Base-by-base conservation (phyloP, 2,888 invertebrate species). In the Lepidocyrtoides sp. region DNA sequence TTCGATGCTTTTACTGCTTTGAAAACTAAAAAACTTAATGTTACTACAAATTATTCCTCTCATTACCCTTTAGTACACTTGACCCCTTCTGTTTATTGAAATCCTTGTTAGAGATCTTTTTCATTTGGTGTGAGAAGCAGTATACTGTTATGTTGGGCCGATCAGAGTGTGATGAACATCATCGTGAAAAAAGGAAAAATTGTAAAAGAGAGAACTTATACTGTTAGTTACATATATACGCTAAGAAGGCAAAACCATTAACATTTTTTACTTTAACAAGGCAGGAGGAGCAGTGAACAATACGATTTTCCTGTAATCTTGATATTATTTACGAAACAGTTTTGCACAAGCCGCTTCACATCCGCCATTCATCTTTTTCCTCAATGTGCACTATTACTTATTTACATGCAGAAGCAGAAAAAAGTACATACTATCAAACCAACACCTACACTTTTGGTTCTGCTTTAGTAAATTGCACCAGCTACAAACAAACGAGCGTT, bases 1-100 rank as follows among this genome's bases (percentile, higher is more conserved):
- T 14, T 5, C 63, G 2, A 36, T 69, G 69, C 20, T 69, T 8
- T n/a, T 41, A 8, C 10, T 48, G 48, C 14, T 77, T 1, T 41
- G 20, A 41, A 57, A 63, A 44, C 41, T 14, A 54, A 51, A 54
- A 85, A 85, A 72, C 41, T 72, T 75, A 36, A 41, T 75, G 72
- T 23, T n/a, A 14, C 17, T 84, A 85, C 77, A 86, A 86, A 85
- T 86, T 75, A 63, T 75, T 60, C 51, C 29, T 63, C 57, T 57
- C 75, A 63, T 63, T 86, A 32, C 86, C 86, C 77, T 86, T 77
- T 63, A 17, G 36, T 48, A 36, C 23, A 63, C 63, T 63, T 72
- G 85, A 85, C 85, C 85, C 85, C 54, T 36, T 54, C 26, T 44
- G 8, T 32, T 83, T 54, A 26, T 69, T 51, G 48, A 82, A 44